Conservation (phyloP, 2,888 invertebrate species). For the Lutraria lutraria region DNA sequence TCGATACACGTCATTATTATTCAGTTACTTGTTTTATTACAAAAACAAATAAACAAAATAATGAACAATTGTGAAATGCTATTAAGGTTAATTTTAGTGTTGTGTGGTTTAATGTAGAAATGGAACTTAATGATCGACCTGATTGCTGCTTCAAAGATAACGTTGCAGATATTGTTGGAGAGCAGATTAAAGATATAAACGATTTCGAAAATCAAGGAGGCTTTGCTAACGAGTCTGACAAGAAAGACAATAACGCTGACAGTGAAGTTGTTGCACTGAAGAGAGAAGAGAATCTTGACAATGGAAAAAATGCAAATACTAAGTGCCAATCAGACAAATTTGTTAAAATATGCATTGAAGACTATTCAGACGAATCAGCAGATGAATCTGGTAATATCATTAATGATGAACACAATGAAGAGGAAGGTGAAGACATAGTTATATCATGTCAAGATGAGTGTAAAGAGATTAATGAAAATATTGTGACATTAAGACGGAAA, state of each 20-base stretch:
- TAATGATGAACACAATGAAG: neutral
- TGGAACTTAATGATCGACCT: neutral
- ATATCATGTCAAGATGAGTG: neutral
- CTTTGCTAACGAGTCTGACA: neutral
- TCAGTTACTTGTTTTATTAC: neutral
- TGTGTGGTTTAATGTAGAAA: neutral
- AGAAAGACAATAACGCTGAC: neutral
- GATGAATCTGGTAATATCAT: neutral
- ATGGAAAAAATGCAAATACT: neutral
- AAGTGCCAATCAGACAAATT: neutral
- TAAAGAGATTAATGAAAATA: neutral
- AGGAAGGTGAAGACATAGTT: neutral
- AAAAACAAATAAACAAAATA: neutral
- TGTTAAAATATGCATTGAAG: neutral
- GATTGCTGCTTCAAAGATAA: neutral
- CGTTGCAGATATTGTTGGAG: neutral
- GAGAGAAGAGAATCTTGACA: neutral
- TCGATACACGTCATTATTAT: neutral
- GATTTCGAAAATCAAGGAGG: neutral
- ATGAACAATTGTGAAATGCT: neutral
- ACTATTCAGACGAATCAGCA: neutral
- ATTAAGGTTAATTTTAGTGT: neutral
- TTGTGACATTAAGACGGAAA: slow-evolving; percentile 33
- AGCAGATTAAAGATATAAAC: neutral
- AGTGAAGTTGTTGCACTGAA: neutral